Evolutionary conservation across 1,140 invertebrate genomes (phyloP), one percentile per base, ranked within the genome.

Genomic region (silkworm (Bombyx mori)): DNA sequence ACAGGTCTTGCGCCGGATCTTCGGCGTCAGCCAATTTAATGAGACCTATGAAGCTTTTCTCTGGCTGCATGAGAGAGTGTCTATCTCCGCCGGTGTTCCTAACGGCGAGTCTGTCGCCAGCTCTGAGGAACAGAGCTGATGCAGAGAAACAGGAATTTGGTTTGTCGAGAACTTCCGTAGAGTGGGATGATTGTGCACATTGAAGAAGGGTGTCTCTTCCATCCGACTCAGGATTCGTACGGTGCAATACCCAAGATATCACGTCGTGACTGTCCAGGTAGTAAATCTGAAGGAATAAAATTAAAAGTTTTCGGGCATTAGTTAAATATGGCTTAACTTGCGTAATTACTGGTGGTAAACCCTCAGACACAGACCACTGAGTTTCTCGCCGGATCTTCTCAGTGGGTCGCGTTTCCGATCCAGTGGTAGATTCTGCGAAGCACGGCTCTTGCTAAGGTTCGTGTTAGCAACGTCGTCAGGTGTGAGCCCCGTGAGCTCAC

Each of bases 11-110:
- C 8, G 71, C 58, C 2, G 79, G 80, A 42, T 83, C 75, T 49
- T 86, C 82, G 2, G 88, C 78, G 59, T 92, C 90, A n/a, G 90
- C 90, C n/a, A 94, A 79, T 85, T 93, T 94, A 45, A 94, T 89
- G 6, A 94, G 88, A 44, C 94, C 94, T 71, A 95, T 94, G 86
- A 94, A 95, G 66, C 93, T 95, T 74, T 94, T 94, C 52, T 91
- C 91, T 10, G 91, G 89, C 68, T 94, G 90, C 74, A 95, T 92
- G 10, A 94, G 79, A 0, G 92, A 92, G 71, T 92, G 92, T 54
- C 93, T 88, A 56, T 92, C 90, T 6, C 89, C 88, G 45, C 91
- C 91, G 5, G 94, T 89, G 65, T 95, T 94, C 56, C 90, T 89
- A 1, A 95, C 71, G 18, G 91, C 89, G 4, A 95, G 79, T 42